Evolutionary conservation across 2,888 invertebrate species (phyloP).

Genomic region (Agriopis leucophaearia): DNA sequence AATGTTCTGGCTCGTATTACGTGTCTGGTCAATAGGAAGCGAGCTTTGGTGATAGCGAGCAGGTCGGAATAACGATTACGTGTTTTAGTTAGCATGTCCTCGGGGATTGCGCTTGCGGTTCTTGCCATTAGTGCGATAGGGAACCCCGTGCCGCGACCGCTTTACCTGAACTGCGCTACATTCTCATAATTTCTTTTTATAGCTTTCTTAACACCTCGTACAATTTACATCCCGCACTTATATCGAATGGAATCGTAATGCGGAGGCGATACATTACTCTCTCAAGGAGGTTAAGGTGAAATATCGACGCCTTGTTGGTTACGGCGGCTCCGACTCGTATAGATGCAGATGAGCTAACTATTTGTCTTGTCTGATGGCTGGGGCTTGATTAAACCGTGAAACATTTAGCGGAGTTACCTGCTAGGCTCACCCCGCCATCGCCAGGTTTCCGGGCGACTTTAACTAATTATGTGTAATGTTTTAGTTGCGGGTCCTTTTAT

Average conservation of each 20-base stretch:
- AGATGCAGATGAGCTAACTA: slow-evolving; percentile 86
- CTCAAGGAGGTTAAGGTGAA: slow-evolving; percentile 67
- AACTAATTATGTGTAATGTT: slow-evolving; percentile 41
- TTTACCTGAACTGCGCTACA: slow-evolving; percentile 46
- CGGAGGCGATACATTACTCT: slow-evolving; percentile 50
- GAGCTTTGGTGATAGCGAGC: slow-evolving; percentile 69
- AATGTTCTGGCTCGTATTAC: slow-evolving; percentile 23
- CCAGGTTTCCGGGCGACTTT: slow-evolving; percentile 33
- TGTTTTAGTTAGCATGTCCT: slow-evolving; percentile 79
- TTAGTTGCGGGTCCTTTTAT: slow-evolving; percentile 35
- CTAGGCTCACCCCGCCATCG: slow-evolving; percentile 52
- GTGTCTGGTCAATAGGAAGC: slow-evolving; percentile 65
- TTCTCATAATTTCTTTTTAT: slow-evolving; percentile 50
- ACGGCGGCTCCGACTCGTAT: slow-evolving; percentile 78
- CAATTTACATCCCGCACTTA: slow-evolving; percentile 37
- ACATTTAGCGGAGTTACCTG: slow-evolving; percentile 78
- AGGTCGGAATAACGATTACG: slow-evolving; percentile 76
- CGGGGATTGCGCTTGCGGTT: slow-evolving; percentile 79
- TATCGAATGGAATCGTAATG: slow-evolving; percentile 46
- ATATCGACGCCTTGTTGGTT: slow-evolving; percentile 77
- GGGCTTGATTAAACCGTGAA: slow-evolving; percentile 85
- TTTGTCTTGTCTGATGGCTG: slow-evolving; percentile 84
- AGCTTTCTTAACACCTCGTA: slow-evolving; percentile 44
- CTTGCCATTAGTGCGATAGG: slow-evolving; percentile 82
- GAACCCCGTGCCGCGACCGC: slow-evolving; percentile 62